phyloP scores from a whole-genome alignment of 1,140 invertebrate species.

The Dreissena rostriformis region DNA sequence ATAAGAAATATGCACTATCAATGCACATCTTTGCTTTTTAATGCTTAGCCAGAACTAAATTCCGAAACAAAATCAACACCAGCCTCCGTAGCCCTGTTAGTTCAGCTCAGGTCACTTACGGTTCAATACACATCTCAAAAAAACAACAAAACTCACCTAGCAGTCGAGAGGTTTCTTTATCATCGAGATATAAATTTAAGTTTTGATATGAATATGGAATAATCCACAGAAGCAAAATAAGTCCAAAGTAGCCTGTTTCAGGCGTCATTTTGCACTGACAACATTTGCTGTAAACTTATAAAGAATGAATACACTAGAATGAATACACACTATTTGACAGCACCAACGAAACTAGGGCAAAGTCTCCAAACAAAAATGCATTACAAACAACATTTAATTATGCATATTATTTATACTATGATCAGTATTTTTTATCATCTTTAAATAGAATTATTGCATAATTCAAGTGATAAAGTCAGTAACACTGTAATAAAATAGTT shows the following conservation, averaged over 20 bases:
- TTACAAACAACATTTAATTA: not conserved
- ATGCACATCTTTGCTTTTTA: too few species aligned
- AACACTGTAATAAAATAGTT: too few species aligned
- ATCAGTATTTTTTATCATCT: too few species aligned
- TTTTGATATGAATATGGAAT: slow-evolving; percentile 52
- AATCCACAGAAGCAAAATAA: slow-evolving; percentile 51
- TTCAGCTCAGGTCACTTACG: too few species aligned
- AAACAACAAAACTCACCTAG: slow-evolving; percentile 41
- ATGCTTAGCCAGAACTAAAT: too few species aligned
- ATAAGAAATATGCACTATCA: too few species aligned
- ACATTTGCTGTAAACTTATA: slow-evolving; percentile 38
- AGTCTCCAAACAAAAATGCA: slow-evolving; percentile 27
- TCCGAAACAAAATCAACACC: too few species aligned
- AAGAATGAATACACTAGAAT: slow-evolving; percentile 14
- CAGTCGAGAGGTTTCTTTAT: slow-evolving; percentile 44
- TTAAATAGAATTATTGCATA: too few species aligned
- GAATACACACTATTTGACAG: slow-evolving; percentile 40
- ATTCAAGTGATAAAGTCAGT: too few species aligned
- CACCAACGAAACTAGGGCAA: slow-evolving; percentile 38
- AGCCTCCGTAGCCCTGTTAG: too few species aligned
- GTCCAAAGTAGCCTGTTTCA: slow-evolving; percentile 44
- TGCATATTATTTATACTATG: not conserved
- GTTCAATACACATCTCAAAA: not conserved
- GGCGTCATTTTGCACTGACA: slow-evolving; percentile 50
- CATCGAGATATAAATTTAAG: slow-evolving; percentile 51